phyloP scores from a whole-genome alignment of 1,140 invertebrate species.

The Mya arenaria region DNA sequence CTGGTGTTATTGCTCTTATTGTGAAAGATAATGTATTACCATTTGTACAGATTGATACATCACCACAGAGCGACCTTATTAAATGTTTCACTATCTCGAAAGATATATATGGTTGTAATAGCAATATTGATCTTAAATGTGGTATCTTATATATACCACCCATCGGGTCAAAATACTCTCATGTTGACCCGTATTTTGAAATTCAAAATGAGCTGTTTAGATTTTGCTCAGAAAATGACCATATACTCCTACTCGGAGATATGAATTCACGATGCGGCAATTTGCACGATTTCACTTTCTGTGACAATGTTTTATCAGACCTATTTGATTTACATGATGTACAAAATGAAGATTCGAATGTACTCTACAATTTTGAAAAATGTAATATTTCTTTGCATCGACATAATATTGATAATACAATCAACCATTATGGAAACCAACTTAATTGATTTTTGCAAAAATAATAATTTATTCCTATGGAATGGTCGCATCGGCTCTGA shows the following conservation, averaged over 20 bases:
- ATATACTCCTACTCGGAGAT: conserved; percentile 22
- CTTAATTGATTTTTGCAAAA: no score
- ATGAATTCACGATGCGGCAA: conserved; percentile 26
- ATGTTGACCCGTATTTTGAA: conserved; percentile 14
- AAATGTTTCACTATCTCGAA: conserved; percentile 13
- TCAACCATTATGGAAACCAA: not conserved
- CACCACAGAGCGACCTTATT: not conserved
- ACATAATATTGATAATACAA: not conserved
- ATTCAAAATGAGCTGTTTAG: conserved; percentile 22
- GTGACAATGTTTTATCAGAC: not conserved
- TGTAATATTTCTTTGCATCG: not conserved
- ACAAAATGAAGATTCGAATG: not conserved
- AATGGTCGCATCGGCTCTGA: no score
- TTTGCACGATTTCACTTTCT: not conserved
- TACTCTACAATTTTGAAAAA: not conserved
- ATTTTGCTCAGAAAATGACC: conserved; percentile 9
- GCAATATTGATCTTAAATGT: conserved; percentile 1
- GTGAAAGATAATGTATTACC: conserved; percentile 9
- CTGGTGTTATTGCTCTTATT: conserved; percentile 29
- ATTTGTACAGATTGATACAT: not conserved
- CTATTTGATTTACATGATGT: not conserved
- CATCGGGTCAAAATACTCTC: conserved; percentile 4
- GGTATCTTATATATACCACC: conserved; percentile 13
- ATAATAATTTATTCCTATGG: no score
- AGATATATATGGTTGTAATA: not conserved